Percentiles rank a stretch among this genome's conserved stretches.
Evolutionary conservation across 2,797 vertebrate species (phyloP).

Genomic region (Labroides dimidiatus): DNA sequence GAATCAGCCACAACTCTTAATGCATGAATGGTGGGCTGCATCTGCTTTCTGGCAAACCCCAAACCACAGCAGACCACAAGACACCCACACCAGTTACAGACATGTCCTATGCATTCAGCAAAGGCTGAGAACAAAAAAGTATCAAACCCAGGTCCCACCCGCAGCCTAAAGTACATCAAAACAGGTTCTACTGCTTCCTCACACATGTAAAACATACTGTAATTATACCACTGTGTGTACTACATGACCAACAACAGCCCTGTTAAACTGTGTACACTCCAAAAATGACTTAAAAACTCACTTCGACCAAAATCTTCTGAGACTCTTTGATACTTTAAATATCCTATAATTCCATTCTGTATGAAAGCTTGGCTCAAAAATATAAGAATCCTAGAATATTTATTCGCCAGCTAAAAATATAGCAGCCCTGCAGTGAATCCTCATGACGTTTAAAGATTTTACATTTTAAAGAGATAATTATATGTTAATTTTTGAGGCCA

Average conservation of each 20-base stretch:
- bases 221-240: background rate
- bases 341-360: no score
- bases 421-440: no score
- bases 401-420: no score
- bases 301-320: no score
- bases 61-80: conserved; percentile 55
- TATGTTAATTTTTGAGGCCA: no score
- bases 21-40: conserved; percentile 69
- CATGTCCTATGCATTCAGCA: conserved; percentile 31
- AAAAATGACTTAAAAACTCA: background rate
- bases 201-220: conserved; percentile 1
- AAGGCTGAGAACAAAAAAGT: conserved; percentile 33
- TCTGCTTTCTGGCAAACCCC: conserved; percentile 54
- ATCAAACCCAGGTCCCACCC: conserved; percentile 33
- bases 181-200: conserved; percentile 11
- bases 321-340: no score
- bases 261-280: background rate
- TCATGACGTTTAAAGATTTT: no score
- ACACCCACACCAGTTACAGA: conserved; percentile 52
- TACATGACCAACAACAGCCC: background rate
- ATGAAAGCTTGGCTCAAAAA: no score
- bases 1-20: conserved; percentile 63
- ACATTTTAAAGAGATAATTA: no score
- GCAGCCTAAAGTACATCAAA: background rate
- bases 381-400: no score